Base-by-base conservation (phyloP, 2,113 vertebrate species). In the Pygoscelis antarcticus region DNA sequence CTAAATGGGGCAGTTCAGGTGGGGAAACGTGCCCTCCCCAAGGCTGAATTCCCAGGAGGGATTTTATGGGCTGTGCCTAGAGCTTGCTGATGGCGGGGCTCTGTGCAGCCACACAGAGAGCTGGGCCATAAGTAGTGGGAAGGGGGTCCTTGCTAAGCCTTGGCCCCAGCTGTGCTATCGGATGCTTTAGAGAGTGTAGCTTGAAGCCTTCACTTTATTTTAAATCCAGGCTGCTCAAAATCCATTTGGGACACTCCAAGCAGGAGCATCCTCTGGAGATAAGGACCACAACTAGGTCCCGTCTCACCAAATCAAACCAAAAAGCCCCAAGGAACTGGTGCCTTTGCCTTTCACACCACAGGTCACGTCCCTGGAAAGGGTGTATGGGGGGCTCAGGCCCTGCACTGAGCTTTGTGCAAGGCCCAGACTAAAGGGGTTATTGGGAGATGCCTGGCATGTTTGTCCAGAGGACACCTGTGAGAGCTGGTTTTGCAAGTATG, bases 81-180 rank as follows among this genome's bases (percentile, higher is more conserved):
- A 38, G 42, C 2, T 1, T 36, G 38, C 34, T 78, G 16, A 21
- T 1, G 3, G 62, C 0, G 0, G 15, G 51, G 20, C 51, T 21
- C 2, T 7, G 0, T 15, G 57, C 27, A 60, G 19, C 34, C 4
- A 0, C 6, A 22, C 1, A 1, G 36, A 66, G 27, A 83, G 8
- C 40, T 62, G 80, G 29, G 32, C 29, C 0, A 0, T 51, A n/a
- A 78, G 30, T 26, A 78, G 14, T 2, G 5, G 60, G 13, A 84
- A 52, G 46, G 27, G 10, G 5, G 11, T 30, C 69, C 36, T 78
- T 84, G 26, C 60, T 87, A 40, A 11, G 26, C 29, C 61, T 86
- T 60, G 38, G 19, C 20, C 26, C 17, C 68, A 86, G 47, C 44
- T 68, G 13, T 40, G 40, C 27, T 34, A 7, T 75, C 3, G 3